Conservation (phyloP, 1,140 invertebrate species). For the Pseudomyrmex cubaensis region DNA sequence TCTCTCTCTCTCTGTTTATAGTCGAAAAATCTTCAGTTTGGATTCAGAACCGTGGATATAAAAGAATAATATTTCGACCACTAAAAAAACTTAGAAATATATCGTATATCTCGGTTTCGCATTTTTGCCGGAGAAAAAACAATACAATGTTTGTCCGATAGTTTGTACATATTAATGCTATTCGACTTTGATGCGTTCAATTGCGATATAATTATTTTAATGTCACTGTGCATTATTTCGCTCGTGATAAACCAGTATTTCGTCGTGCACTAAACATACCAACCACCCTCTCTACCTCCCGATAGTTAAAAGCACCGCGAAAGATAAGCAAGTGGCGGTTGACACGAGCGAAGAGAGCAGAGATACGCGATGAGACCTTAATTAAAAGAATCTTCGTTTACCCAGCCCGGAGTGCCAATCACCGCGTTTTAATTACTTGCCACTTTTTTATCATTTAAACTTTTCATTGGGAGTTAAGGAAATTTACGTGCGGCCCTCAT, state of each 20-base stretch:
- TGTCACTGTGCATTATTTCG: not conserved
- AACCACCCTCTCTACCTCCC: not conserved
- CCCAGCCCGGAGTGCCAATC: constrained; percentile 66
- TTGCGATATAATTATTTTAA: not conserved
- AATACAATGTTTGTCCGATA: not conserved
- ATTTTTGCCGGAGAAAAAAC: not conserved
- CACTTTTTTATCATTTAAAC: constrained; percentile 73
- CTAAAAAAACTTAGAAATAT: too few relatives aligned
- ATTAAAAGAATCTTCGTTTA: constrained; percentile 74
- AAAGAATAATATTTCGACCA: not conserved
- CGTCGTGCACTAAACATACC: constrained; percentile 3
- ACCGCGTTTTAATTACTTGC: constrained; percentile 69
- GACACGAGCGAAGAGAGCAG: constrained; percentile 30
- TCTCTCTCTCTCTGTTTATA: not conserved
- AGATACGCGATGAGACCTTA: constrained; percentile 60
- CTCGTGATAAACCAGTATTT: not conserved
- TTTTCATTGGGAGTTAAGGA: constrained; percentile 64
- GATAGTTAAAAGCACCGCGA: constrained; percentile 12
- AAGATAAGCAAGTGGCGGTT: constrained; percentile 47
- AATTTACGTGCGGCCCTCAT: constrained; percentile 63
- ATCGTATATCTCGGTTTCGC: not conserved
- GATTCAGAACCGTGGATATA: not conserved
- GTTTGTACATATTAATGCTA: not conserved
- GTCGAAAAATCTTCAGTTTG: constrained; percentile 6
- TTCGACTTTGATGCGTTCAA: not conserved